phyloP scores from a whole-genome alignment of 2,113 vertebrate genomes.

The Microtus richardsoni region DNA sequence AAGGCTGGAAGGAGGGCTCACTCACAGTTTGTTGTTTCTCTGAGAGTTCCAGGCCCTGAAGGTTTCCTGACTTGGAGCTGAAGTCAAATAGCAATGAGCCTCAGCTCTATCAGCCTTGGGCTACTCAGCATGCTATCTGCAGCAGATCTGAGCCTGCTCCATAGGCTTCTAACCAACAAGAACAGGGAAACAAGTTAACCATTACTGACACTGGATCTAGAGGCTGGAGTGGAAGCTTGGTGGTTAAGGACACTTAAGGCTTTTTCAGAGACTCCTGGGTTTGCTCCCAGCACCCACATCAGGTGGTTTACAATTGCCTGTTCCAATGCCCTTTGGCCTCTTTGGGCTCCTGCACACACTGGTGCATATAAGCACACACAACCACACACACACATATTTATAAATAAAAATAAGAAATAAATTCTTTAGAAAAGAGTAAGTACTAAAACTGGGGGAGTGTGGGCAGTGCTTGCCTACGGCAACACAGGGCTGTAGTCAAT shows the following conservation, averaged over 20 bases:
- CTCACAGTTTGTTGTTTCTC: background rate
- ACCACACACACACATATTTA: background rate
- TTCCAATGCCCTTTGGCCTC: background rate
- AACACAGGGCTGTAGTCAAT: background rate
- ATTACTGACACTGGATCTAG: background rate
- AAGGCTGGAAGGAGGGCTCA: background rate
- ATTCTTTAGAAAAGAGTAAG: background rate
- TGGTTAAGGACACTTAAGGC: background rate
- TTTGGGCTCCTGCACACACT: too few species aligned
- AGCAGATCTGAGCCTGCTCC: background rate
- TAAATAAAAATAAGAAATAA: background rate
- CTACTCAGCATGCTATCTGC: background rate
- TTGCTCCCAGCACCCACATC: background rate
- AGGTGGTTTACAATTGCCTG: background rate
- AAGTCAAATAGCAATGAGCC: background rate
- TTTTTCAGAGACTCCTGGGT: background rate
- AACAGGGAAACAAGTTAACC: slow-evolving; percentile 49
- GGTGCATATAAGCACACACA: background rate
- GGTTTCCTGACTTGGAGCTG: background rate
- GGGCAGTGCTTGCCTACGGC: background rate
- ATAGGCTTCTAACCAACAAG: slow-evolving; percentile 4
- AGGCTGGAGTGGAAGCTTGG: background rate
- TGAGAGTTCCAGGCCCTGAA: background rate
- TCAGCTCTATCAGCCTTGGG: background rate
- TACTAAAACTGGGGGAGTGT: background rate